Evolutionary conservation across 1,140 invertebrate genomes (phyloP).

Genomic region (Euura lappo): DNA sequence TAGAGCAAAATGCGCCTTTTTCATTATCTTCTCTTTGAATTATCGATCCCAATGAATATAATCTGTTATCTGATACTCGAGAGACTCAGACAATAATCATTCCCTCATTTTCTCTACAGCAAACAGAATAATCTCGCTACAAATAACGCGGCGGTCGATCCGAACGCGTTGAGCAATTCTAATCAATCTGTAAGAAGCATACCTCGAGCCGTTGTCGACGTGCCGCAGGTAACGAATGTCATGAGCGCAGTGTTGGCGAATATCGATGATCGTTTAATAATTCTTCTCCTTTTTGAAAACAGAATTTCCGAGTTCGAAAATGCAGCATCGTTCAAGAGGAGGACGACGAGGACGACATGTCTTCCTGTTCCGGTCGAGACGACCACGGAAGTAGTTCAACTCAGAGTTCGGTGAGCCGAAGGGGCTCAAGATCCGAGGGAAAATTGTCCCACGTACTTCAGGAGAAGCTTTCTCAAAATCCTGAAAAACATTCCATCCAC

Average conservation of each 20-base stretch:
- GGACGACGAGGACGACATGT: conserved; percentile 71
- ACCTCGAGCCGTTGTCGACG: conserved; percentile 66
- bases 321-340: conserved; percentile 89
- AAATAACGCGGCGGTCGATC: conserved; percentile 53
- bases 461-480: conserved; percentile 29
- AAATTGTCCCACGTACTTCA: conserved; percentile 59
- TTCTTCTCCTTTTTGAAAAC: conserved; percentile 31
- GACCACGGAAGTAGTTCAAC: conserved; percentile 57
- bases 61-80: too few species aligned
- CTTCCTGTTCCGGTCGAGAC: conserved; percentile 61
- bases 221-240: conserved; percentile 66
- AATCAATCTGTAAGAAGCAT: conserved; percentile 63
- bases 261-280: conserved; percentile 17
- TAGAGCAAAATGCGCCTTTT: too few species aligned
- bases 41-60: too few species aligned
- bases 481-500: neutral
- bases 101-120: conserved; percentile 27
- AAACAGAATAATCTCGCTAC: conserved; percentile 42
- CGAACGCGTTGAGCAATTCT: conserved; percentile 49
- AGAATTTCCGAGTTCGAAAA: conserved; percentile 72
- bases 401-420: conserved; percentile 58
- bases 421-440: conserved; percentile 69
- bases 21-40: too few species aligned
- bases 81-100: neutral
- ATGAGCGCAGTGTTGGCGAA: conserved; percentile 8